These are phyloP conservation scores for Drosophila cardini DNA, from an alignment of 1,140 invertebrate genomes.

Conservation along the genomic window DNA sequence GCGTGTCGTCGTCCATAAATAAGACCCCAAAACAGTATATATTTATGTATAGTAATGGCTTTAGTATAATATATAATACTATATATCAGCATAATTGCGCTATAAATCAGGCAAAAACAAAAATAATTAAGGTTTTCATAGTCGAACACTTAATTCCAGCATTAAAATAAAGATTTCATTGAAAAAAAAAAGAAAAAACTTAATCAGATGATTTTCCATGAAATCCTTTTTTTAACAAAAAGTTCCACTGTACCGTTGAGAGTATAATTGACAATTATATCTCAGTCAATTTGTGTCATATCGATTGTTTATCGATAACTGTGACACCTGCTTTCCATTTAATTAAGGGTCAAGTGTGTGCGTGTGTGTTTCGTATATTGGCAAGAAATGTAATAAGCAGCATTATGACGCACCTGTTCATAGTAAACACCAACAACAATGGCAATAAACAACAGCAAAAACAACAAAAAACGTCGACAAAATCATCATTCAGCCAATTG, in stretches of 20 bases:
- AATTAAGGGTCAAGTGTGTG: slow-evolving; percentile 2
- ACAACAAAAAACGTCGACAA: slow-evolving; percentile 10
- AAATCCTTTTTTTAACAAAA: background rate
- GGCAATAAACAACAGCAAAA: slow-evolving; percentile 5
- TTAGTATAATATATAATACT: background rate
- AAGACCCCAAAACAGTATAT: slow-evolving; percentile 1
- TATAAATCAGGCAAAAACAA: no score
- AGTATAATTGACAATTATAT: background rate
- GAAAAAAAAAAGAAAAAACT: no score
- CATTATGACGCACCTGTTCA: slow-evolving; percentile 47
- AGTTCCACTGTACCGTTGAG: background rate
- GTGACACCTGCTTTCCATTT: background rate
- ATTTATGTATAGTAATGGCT: slow-evolving; percentile 13
- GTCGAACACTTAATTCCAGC: no score
- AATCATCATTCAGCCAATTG: slow-evolving; percentile 32
- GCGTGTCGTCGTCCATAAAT: slow-evolving; percentile 5
- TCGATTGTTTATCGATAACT: background rate
- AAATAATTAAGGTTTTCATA: no score
- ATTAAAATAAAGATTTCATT: no score
- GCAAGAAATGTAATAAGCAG: slow-evolving; percentile 26
- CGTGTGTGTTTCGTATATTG: slow-evolving; percentile 20
- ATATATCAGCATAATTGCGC: no score
- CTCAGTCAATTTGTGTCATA: background rate
- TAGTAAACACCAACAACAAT: slow-evolving; percentile 31
- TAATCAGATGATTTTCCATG: no score